Evolutionary conservation across 1,140 invertebrate genomes (phyloP).

Genomic region (Odontomachus brunneus): DNA sequence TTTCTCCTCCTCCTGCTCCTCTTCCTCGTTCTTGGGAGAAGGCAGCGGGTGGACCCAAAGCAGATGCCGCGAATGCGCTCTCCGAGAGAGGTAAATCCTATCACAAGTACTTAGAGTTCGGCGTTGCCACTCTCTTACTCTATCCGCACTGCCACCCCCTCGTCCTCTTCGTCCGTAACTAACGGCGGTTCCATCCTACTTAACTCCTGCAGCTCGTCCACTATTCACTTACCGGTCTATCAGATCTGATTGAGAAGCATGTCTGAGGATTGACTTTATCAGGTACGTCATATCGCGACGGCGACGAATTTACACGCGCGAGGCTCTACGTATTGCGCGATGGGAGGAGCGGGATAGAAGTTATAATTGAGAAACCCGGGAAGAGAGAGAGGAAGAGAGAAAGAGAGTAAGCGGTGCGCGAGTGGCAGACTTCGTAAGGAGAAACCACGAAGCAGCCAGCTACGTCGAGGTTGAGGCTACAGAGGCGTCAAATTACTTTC

Average conservation of each 20-base stretch:
- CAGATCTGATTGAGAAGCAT: conserved; percentile 64
- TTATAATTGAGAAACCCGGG: conserved; percentile 1
- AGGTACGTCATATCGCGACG: background rate
- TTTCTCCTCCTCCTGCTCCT: background rate
- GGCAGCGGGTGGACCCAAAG: conserved; percentile 60
- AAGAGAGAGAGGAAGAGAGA: no score
- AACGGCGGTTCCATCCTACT: conserved; percentile 70
- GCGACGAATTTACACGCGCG: background rate
- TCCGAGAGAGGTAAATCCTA: conserved; percentile 79
- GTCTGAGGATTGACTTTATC: conserved; percentile 60
- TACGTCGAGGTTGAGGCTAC: no score
- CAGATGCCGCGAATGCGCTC: conserved; percentile 71
- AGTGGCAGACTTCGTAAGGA: background rate
- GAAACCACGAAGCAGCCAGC: background rate
- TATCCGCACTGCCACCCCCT: no score
- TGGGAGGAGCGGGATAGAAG: background rate
- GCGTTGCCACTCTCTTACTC: conserved; percentile 74
- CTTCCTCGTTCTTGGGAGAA: conserved; percentile 53
- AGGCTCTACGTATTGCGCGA: background rate
- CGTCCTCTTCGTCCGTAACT: conserved; percentile 65
- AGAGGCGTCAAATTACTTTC: background rate
- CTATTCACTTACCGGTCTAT: conserved; percentile 51
- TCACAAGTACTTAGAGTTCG: conserved; percentile 83
- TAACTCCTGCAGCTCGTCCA: conserved; percentile 64
- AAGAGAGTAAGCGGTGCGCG: background rate